Percentiles rank a stretch among this genome's conserved stretches.
phyloP scores from a whole-genome alignment of 2,888 invertebrate genomes.

The Dynastes maya region DNA sequence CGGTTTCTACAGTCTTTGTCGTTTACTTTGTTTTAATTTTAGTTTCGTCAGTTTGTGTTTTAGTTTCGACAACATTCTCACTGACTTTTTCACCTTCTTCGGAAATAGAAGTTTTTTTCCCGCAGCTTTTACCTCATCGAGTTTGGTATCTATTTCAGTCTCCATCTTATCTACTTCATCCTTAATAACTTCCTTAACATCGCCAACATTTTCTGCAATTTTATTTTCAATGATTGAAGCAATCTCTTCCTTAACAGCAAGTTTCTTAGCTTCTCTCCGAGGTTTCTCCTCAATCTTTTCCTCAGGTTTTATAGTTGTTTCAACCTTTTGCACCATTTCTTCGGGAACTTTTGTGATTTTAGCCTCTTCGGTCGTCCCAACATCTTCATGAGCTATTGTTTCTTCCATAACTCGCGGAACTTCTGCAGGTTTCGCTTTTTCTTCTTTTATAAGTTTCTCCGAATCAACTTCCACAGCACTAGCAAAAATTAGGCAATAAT shows the following conservation, averaged over 20 bases:
- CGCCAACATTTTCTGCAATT: conserved; percentile 15
- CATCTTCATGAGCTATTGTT: conserved; percentile 6
- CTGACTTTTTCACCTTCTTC: conserved; percentile 7
- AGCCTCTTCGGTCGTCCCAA: conserved; percentile 42
- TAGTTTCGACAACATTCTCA: background rate
- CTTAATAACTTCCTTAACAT: conserved; percentile 40
- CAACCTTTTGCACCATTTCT: conserved; percentile 13
- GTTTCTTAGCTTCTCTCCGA: background rate
- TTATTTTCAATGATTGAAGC: conserved; percentile 3
- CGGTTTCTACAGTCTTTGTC: conserved; percentile 53
- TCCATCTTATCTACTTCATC: conserved; percentile 46
- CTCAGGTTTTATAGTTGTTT: conserved; percentile 11
- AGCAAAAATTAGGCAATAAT: too few species aligned
- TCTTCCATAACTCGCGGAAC: background rate
- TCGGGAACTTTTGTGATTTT: conserved; percentile 22
- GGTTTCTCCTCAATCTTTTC: conserved; percentile 32
- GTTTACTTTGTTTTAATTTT: conserved; percentile 52
- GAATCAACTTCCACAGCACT: conserved; percentile 56
- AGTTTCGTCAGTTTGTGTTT: background rate
- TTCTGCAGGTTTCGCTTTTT: background rate
- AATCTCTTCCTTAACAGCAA: conserved; percentile 31
- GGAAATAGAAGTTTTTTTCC: conserved; percentile 26
- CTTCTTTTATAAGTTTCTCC: conserved; percentile 46
- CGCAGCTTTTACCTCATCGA: conserved; percentile 41
- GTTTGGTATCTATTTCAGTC: conserved; percentile 52